phyloP scores from a whole-genome alignment of 2,888 invertebrate species.

The Acrobasis consociella region DNA sequence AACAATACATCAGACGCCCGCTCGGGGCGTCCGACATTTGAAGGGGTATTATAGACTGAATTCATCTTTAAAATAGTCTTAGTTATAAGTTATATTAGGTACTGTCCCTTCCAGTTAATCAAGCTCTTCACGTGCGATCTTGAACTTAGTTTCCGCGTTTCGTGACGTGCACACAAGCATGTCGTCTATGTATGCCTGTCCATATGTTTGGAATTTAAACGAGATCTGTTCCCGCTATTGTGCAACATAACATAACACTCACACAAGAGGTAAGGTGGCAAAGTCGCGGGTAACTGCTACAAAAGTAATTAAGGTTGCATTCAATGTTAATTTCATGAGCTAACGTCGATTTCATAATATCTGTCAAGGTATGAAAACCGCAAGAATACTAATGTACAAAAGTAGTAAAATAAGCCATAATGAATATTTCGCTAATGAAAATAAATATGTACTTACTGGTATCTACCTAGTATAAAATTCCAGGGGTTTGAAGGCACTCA shows the following conservation, averaged over 20 bases:
- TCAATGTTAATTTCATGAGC: constrained; percentile 19
- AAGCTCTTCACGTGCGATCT: constrained; percentile 30
- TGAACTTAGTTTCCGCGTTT: constrained; percentile 44
- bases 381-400: not conserved
- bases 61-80: too few species aligned
- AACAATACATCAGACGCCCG: too few species aligned
- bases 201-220: constrained; percentile 18
- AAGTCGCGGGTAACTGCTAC: constrained; percentile 5
- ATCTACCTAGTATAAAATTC: too few species aligned
- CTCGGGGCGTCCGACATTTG: too few species aligned
- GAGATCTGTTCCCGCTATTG: constrained; percentile 12
- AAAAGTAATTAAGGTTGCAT: constrained; percentile 3
- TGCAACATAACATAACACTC: constrained; percentile 1
- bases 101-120: constrained; percentile 5
- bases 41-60: too few species aligned
- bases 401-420: too few species aligned
- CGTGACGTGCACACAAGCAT: constrained; percentile 10
- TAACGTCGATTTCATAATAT: constrained; percentile 12
- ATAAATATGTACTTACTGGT: too few species aligned
- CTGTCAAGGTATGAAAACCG: not conserved
- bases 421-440: too few species aligned
- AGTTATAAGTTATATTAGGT: too few species aligned
- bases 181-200: constrained; percentile 24
- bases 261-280: constrained; percentile 2
- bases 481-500: too few species aligned